Conservation (phyloP, 2,113 vertebrate species). For the Loxodonta africana region DNA sequence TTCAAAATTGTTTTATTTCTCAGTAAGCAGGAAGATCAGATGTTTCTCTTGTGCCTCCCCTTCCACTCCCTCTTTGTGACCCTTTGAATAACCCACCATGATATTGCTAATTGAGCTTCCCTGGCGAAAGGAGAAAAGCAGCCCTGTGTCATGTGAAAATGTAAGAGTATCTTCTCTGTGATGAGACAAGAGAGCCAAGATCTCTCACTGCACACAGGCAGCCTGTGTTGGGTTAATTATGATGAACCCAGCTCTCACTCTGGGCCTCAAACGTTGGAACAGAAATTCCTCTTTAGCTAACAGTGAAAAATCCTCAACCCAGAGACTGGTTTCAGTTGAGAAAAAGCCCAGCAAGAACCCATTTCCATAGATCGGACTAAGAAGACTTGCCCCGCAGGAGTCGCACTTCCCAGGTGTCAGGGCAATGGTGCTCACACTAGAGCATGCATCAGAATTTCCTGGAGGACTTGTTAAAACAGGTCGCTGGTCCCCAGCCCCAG, state of each 20-base stretch:
- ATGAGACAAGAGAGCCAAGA: not conserved
- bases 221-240: not conserved
- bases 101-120: not conserved
- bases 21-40: not conserved
- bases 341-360: not conserved
- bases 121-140: not conserved
- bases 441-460: not conserved
- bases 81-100: not conserved
- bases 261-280: not conserved
- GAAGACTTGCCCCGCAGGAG: not conserved
- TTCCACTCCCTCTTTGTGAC: not conserved
- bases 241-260: not conserved
- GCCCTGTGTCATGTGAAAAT: not conserved
- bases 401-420: rapidly evolving
- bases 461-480: not conserved
- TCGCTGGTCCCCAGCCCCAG: not conserved
- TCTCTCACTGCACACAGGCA: not conserved
- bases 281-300: slow-evolving; percentile 37
- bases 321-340: not conserved
- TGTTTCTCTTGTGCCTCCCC: not conserved
- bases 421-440: too few relatives aligned
- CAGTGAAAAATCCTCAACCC: slow-evolving; percentile 21
- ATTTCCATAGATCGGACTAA: not conserved
- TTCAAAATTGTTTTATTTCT: not conserved
- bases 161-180: not conserved